Conservation (phyloP, 2,888 invertebrate genomes). For the Melinaea marsaeus region DNA sequence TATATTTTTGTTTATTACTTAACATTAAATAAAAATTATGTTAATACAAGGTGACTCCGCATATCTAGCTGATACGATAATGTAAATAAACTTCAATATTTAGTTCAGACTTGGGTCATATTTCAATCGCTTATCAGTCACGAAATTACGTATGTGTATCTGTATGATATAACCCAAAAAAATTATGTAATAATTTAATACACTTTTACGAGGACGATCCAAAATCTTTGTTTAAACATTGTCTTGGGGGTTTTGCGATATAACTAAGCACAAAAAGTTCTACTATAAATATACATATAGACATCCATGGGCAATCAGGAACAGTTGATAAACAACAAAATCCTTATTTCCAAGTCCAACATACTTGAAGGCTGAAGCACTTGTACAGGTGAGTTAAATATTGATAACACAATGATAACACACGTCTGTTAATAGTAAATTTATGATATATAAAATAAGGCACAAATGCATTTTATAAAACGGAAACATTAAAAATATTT, state of each 20-base stretch:
- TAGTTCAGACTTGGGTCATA: no score
- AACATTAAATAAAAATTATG: no score
- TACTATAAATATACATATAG: not conserved
- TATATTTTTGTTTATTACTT: no score
- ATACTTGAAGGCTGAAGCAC: slow-evolving; percentile 1
- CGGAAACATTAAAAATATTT: no score
- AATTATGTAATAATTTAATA: no score
- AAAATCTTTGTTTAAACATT: no score
- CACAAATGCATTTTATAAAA: no score
- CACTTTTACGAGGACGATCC: no score
- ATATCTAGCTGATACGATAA: no score
- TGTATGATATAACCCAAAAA: not conserved
- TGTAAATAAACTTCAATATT: no score
- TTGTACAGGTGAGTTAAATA: not conserved
- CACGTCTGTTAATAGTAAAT: not conserved
- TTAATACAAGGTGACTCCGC: no score
- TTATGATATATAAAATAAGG: not conserved
- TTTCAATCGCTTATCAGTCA: not conserved
- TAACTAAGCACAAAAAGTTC: not conserved
- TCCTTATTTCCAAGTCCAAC: not conserved
- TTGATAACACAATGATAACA: not conserved
- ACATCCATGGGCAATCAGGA: not conserved
- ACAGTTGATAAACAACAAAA: slow-evolving; percentile 1
- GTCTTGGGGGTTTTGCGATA: no score
- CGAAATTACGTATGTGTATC: not conserved